Conservation (phyloP, 2,797 vertebrate species). For the Aselliscus stoliczkanus region DNA sequence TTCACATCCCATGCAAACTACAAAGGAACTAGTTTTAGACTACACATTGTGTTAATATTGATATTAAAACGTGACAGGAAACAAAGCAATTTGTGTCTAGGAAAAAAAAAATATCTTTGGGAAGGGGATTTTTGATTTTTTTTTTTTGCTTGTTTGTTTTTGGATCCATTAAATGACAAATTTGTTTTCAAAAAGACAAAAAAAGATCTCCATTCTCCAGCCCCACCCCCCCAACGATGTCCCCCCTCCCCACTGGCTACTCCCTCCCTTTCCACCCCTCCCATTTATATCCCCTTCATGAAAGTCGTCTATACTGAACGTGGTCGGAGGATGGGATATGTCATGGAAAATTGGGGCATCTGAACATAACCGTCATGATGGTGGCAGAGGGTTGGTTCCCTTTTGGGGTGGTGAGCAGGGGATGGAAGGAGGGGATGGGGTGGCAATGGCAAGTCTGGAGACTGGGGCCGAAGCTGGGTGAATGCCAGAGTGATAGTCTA, state of each 20-base stretch:
- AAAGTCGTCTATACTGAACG: constrained; percentile 51
- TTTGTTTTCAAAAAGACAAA: constrained; percentile 34
- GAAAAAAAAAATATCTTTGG: constrained; percentile 71
- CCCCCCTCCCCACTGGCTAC: constrained; percentile 55
- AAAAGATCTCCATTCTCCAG: constrained; percentile 57
- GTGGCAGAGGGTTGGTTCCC: constrained; percentile 44
- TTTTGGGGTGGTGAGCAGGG: constrained; percentile 65
- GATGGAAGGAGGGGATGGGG: constrained; percentile 69
- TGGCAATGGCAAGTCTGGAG: constrained; percentile 59
- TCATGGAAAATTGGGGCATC: constrained; percentile 67
- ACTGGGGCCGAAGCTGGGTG: constrained; percentile 49
- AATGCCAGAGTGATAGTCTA: constrained; percentile 61
- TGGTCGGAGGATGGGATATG: constrained; percentile 74
- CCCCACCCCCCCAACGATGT: neutral
- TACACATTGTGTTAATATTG: constrained; percentile 87
- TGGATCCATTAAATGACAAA: constrained; percentile 82
- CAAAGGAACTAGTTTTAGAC: constrained; percentile 87
- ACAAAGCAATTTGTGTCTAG: constrained; percentile 79
- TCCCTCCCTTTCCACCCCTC: constrained; percentile 38
- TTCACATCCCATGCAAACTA: constrained; percentile 92
- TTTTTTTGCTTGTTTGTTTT: constrained; percentile 61
- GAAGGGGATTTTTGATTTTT: constrained; percentile 33
- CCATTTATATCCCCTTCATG: constrained; percentile 47
- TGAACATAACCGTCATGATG: constrained; percentile 69
- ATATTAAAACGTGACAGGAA: constrained; percentile 86